Evolutionary conservation across 1,140 invertebrate genomes (phyloP), one percentile per base, ranked within the genome.

Genomic region (Drosophila bocqueti): DNA sequence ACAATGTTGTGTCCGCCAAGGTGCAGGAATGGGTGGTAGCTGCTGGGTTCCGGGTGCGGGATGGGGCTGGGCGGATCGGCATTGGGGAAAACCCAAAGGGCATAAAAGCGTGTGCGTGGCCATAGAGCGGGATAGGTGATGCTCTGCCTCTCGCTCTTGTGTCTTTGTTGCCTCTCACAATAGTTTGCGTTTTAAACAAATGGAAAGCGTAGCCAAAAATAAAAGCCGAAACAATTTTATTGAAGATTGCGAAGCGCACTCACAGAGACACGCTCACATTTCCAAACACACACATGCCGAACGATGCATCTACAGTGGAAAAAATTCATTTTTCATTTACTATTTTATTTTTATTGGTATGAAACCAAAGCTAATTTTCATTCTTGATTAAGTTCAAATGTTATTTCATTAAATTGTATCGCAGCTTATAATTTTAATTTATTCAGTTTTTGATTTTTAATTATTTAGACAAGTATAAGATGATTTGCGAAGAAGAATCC

Each of bases 101-200:
- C 67, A 79, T 79, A 79, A 79, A 79, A 79, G 66, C 76, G 60
- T 77, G 49, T 61, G 55, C 54, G 69, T 72, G 69, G 21, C 59
- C 52, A 71, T 72, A 38, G 36, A 59, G 43, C 4, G 31, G 67
- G 47, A 71, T 73, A 61, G 69, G 67, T 73, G 46, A 73, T 59
- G 40, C 54, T 24, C 26, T 7, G 45, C 54, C 58, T 38, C 42
- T 24, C 59, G 13, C 26, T 31, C 31, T 50, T 55, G 42, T 75
- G 54, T 77, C 75, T 76, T 76, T 76, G 74, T 76, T 76, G 73
- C 73, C 72, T 46, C 26, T 47, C 73, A 89, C 84, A 89, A 87
- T 89, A 87, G 84, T 90, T 79, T 89, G 81, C 85, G 84, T 81
- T 87, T 87, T 89, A 87, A 87, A 90, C 84, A 87, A 87, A 87